Percentiles rank a stretch among this genome's conserved stretches.
phyloP scores from a whole-genome alignment of 2,888 invertebrate genomes.

The Aproaerema taeniolella region DNA sequence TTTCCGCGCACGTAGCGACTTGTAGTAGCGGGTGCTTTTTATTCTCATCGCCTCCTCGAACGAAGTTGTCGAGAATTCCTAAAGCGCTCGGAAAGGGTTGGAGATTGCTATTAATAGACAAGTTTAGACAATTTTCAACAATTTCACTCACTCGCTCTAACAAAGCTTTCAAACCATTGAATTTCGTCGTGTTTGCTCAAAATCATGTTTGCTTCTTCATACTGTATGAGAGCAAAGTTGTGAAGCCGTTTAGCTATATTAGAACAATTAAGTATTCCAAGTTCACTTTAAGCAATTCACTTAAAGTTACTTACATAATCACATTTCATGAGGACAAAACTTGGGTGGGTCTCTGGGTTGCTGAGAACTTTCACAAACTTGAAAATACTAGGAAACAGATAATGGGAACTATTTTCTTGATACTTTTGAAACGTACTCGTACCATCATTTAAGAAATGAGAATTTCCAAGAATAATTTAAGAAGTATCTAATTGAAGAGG shows the following conservation, averaged over 20 bases:
- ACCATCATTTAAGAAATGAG: no score
- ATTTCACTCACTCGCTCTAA: neutral
- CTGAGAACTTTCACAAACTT: slow-evolving; percentile 29
- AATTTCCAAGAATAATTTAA: no score
- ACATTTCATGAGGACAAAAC: slow-evolving; percentile 53
- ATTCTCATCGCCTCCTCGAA: slow-evolving; percentile 45
- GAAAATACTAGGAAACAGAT: slow-evolving; percentile 41
- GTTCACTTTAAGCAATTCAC: slow-evolving; percentile 63
- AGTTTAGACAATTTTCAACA: slow-evolving; percentile 19
- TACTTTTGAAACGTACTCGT: slow-evolving; percentile 31
- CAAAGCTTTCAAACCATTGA: neutral
- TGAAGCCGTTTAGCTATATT: slow-evolving; percentile 50
- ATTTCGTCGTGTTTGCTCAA: neutral
- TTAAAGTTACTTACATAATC: slow-evolving; percentile 64
- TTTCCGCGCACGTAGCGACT: slow-evolving; percentile 52
- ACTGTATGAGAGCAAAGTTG: slow-evolving; percentile 48
- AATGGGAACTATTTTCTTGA: slow-evolving; percentile 37
- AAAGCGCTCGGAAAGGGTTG: slow-evolving; percentile 26
- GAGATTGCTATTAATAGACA: slow-evolving; percentile 25
- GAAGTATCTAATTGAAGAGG: no score
- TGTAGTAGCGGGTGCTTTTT: slow-evolving; percentile 51
- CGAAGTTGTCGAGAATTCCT: slow-evolving; percentile 31
- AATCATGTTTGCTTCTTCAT: slow-evolving; percentile 7
- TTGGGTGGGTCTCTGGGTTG: slow-evolving; percentile 36
- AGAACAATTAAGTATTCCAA: slow-evolving; percentile 61